A percentile compares a stretch with the other conserved stretches of the same genome.
Conservation (phyloP, 2,797 vertebrate genomes). For the Lepilemur ruficaudatus region DNA sequence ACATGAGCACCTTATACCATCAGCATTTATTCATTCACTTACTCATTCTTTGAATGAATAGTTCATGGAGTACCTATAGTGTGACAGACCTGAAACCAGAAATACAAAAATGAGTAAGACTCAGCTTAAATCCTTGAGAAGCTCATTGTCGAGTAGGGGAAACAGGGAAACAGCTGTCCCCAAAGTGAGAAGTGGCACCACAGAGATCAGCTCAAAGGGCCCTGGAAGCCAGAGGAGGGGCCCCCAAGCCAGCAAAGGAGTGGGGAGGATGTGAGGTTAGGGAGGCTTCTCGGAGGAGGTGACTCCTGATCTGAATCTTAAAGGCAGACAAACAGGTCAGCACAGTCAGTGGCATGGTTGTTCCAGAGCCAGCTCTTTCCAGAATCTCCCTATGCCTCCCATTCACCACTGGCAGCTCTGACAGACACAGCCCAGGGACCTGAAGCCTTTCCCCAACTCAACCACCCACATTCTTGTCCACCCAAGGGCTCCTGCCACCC, state of each 20-base stretch:
- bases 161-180: background rate
- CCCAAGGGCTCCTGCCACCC: background rate
- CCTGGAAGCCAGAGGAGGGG: background rate
- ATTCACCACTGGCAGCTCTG: background rate
- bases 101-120: background rate
- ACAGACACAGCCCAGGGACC: background rate
- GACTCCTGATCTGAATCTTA: background rate
- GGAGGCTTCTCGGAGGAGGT: background rate
- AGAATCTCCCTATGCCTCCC: background rate
- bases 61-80: background rate
- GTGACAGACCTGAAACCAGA: background rate
- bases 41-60: background rate
- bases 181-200: background rate
- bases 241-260: background rate
- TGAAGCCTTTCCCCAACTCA: background rate
- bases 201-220: background rate
- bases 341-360: background rate
- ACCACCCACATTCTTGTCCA: background rate
- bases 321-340: background rate
- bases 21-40: background rate
- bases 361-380: background rate
- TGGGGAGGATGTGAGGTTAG: accelerated
- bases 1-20: background rate
- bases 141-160: background rate
- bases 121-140: background rate